Evolutionary conservation across 1,140 invertebrate genomes (phyloP).

Genomic region (Palaemon carinicauda): DNA sequence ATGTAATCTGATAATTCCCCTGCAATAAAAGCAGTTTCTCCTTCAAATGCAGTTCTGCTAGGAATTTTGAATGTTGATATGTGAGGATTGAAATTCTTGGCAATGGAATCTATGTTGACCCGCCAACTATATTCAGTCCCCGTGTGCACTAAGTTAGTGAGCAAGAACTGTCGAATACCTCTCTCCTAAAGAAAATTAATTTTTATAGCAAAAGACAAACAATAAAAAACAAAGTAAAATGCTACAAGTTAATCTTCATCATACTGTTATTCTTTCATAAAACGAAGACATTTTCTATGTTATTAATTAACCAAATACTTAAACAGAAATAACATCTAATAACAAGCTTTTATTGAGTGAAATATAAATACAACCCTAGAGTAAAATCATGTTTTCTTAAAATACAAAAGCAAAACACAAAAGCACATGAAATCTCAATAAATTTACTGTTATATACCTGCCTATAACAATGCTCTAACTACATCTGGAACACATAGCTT

Average conservation of each 20-base stretch:
- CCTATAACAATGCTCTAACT: too few species aligned
- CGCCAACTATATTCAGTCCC: conserved; percentile 75
- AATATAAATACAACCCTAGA: too few species aligned
- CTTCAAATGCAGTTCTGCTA: conserved; percentile 72
- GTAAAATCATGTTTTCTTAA: too few species aligned
- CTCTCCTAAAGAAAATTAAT: conserved; percentile 63
- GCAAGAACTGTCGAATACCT: conserved; percentile 73
- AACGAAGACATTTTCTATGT: too few species aligned
- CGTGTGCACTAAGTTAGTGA: conserved; percentile 78
- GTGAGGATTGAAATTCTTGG: conserved; percentile 70
- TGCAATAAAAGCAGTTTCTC: conserved; percentile 82
- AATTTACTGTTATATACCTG: too few species aligned
- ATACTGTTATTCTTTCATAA: too few species aligned
- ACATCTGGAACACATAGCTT: too few species aligned
- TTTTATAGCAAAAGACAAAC: not conserved
- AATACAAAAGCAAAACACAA: too few species aligned
- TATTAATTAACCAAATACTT: too few species aligned
- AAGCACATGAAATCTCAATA: too few species aligned
- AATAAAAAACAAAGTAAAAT: not conserved
- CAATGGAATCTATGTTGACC: conserved; percentile 76
- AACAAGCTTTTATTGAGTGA: too few species aligned
- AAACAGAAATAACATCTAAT: too few species aligned
- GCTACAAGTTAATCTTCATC: not conserved
- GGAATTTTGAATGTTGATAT: conserved; percentile 66
- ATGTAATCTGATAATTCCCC: conserved; percentile 83